Evolutionary conservation across 2,888 invertebrate species (phyloP).

Genomic region (Brachylomia viminalis): DNA sequence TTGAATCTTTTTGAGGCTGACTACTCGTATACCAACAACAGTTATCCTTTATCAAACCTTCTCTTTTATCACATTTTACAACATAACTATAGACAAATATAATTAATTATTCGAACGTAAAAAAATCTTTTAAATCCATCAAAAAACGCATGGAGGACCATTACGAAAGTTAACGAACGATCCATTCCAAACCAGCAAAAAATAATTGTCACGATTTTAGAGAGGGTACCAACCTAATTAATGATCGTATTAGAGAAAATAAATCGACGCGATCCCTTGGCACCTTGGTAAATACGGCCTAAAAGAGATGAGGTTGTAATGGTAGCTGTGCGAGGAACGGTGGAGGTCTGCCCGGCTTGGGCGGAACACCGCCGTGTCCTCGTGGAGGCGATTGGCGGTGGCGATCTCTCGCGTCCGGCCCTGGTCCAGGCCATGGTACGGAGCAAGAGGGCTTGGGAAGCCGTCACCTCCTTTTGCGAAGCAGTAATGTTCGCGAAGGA

Average conservation of each 20-base stretch:
- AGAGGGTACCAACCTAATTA: slow-evolving; percentile 37
- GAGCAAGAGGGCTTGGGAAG: too few species aligned
- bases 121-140: neutral
- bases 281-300: slow-evolving; percentile 25
- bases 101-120: neutral
- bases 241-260: slow-evolving; percentile 50
- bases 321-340: slow-evolving; percentile 24
- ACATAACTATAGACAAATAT: neutral
- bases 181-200: slow-evolving; percentile 21
- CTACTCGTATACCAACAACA: neutral
- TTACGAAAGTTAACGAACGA: neutral
- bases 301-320: neutral
- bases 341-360: too few species aligned
- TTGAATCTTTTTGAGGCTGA: too few species aligned
- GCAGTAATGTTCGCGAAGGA: too few species aligned
- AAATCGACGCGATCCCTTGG: slow-evolving; percentile 44
- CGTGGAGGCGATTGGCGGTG: too few species aligned
- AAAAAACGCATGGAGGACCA: neutral
- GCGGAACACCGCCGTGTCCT: too few species aligned
- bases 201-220: slow-evolving; percentile 36
- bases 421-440: too few species aligned
- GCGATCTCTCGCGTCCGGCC: too few species aligned
- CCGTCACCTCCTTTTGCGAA: too few species aligned
- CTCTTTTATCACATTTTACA: too few species aligned
- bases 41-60: too few species aligned